Evolutionary conservation across 2,113 vertebrate genomes (phyloP).

Genomic region (Tragelaphus scriptus): DNA sequence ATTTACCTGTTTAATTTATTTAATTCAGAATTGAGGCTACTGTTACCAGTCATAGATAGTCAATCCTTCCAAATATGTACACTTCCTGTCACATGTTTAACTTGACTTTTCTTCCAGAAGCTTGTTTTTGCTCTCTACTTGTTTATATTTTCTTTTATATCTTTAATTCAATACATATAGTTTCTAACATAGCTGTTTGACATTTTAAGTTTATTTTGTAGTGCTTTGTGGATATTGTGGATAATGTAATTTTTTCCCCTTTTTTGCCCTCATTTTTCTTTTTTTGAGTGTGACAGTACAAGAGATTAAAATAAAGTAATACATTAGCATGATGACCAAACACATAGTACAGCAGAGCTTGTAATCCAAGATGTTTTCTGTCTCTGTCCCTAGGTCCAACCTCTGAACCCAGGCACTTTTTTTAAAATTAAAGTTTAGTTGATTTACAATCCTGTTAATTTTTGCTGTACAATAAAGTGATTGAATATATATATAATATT

Average conservation of each 20-base stretch:
- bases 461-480: not conserved
- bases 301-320: not conserved
- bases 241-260: not conserved
- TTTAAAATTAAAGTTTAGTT: not conserved
- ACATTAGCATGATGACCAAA: not conserved
- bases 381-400: not conserved
- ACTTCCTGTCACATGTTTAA: not conserved
- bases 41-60: not conserved
- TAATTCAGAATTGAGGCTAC: not conserved
- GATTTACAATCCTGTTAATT: not conserved
- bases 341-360: not conserved
- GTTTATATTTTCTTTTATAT: not conserved
- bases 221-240: not conserved
- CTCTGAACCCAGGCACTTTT: not conserved
- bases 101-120: not conserved
- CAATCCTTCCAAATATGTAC: not conserved
- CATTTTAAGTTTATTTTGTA: not conserved
- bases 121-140: not conserved
- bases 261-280: not conserved
- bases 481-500: not conserved
- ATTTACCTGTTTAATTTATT: not conserved
- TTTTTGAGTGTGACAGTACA: not conserved
- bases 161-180: not conserved
- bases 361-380: not conserved
- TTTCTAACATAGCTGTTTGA: not conserved